Conservation (phyloP, 1,140 invertebrate genomes). For the Cephus cinctus region DNA sequence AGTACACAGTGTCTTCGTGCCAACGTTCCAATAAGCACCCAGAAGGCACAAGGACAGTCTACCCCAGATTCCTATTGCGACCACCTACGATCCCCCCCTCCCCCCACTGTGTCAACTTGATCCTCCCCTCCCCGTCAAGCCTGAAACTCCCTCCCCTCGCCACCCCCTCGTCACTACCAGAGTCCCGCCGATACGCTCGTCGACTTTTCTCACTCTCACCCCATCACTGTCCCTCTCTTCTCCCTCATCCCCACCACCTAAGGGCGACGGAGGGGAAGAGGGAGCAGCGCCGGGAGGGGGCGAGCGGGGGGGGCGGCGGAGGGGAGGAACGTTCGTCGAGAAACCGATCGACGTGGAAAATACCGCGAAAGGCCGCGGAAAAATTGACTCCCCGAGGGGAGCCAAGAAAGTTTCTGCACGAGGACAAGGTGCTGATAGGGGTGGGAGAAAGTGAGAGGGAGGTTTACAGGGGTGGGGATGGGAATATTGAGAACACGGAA, state of each 20-base stretch:
- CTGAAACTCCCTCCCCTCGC: constrained; percentile 8
- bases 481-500: constrained; percentile 8
- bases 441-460: constrained; percentile 5
- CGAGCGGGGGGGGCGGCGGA: too few relatives aligned
- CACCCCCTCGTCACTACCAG: constrained; percentile 14
- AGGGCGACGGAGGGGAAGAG: too few relatives aligned
- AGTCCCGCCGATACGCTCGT: constrained; percentile 2
- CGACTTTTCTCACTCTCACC: constrained; percentile 13
- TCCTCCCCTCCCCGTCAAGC: constrained; percentile 10
- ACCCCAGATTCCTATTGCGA: constrained; percentile 53
- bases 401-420: too few relatives aligned
- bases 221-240: constrained; percentile 10
- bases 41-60: constrained; percentile 52
- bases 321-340: too few relatives aligned
- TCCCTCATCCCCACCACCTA: constrained; percentile 29
- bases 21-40: constrained; percentile 52
- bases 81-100: constrained; percentile 38
- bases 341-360: constrained; percentile 48
- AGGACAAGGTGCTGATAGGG: too few relatives aligned
- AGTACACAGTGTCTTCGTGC: constrained; percentile 46
- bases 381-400: too few relatives aligned
- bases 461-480: constrained; percentile 24
- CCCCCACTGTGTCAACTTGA: too few relatives aligned
- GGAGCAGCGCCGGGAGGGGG: too few relatives aligned
- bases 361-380: constrained; percentile 41